Evolutionary conservation across 1,140 invertebrate genomes (phyloP).

Genomic region (Calliphora vicina): DNA sequence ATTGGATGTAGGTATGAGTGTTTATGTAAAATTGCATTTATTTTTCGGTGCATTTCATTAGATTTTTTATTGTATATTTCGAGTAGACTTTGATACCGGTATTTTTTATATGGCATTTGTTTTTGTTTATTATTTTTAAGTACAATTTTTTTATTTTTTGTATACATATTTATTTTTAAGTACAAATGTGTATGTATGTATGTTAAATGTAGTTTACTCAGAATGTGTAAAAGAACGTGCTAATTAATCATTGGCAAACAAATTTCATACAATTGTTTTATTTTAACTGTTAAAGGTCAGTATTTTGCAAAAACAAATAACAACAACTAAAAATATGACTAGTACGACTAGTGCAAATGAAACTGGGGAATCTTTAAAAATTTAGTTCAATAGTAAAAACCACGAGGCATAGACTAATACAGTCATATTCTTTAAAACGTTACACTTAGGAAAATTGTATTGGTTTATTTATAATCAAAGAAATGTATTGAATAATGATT

Average conservation of each 20-base stretch:
- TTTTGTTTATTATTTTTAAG: too few species aligned
- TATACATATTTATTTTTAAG: too few species aligned
- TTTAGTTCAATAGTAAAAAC: background rate
- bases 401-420: too few species aligned
- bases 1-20: background rate
- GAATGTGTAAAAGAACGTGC: background rate
- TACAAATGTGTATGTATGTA: background rate
- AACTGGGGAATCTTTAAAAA: background rate
- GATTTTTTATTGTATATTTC: background rate
- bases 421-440: too few species aligned
- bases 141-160: background rate
- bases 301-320: background rate
- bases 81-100: slow-evolving; percentile 8
- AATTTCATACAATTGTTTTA: background rate
- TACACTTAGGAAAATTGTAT: too few species aligned
- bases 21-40: background rate
- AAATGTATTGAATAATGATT: too few species aligned
- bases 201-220: background rate
- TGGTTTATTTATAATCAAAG: too few species aligned
- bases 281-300: background rate
- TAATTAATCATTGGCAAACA: background rate
- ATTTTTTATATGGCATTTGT: background rate
- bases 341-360: background rate
- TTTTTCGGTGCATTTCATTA: background rate
- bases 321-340: too few species aligned